phyloP scores from a whole-genome alignment of 2,113 vertebrate genomes.

The Campylomormyrus numenius region DNA sequence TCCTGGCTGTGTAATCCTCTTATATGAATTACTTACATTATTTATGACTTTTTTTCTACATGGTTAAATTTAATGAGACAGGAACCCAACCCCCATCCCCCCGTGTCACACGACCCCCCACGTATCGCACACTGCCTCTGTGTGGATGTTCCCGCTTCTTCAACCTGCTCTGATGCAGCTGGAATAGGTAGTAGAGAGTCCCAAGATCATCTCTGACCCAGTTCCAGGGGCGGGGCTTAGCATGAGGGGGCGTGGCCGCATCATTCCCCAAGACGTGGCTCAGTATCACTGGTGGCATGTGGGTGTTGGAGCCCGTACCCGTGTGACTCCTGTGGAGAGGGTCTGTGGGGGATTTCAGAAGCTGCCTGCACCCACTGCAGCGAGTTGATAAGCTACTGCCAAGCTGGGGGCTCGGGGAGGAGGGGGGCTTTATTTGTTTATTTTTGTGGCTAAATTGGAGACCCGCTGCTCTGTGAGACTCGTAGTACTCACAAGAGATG shows the following conservation, averaged over 20 bases:
- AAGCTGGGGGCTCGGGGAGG: neutral
- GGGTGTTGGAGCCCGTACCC: neutral
- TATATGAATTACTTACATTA: constrained; percentile 53
- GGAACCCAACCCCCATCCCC: constrained; percentile 12
- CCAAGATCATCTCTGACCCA: neutral
- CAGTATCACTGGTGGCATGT: neutral
- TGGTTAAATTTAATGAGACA: constrained; percentile 49
- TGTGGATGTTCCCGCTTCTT: neutral
- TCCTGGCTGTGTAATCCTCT: constrained; percentile 43
- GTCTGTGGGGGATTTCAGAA: constrained; percentile 3
- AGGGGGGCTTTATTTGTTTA: neutral
- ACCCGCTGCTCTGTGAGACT: constrained; percentile 28
- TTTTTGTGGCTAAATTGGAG: neutral
- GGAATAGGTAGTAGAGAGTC: neutral
- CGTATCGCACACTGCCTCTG: neutral
- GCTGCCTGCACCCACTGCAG: constrained; percentile 3
- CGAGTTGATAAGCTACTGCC: constrained; percentile 18
- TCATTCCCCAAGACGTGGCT: neutral
- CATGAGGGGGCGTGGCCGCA: neutral
- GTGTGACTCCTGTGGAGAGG: neutral
- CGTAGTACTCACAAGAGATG: constrained; percentile 22
- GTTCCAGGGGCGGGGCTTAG: neutral
- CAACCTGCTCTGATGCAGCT: neutral
- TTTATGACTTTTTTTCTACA: constrained; percentile 39
- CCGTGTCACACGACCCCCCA: neutral